These are phyloP conservation scores for Notodonta ziczac DNA, from an alignment of 2,888 invertebrate species.

Conservation along the genomic window DNA sequence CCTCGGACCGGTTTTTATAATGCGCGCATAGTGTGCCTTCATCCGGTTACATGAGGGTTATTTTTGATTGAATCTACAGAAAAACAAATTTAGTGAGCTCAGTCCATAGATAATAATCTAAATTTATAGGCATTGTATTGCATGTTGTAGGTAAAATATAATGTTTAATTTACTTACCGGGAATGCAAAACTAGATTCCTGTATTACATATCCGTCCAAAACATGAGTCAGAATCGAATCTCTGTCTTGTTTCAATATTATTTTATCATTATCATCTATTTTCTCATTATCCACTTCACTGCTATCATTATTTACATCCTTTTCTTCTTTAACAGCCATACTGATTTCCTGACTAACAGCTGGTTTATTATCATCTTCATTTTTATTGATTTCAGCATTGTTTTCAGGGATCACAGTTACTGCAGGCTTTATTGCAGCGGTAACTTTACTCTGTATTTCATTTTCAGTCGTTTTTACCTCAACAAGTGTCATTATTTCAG, in stretches of 20 bases:
- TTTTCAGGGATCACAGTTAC: conserved; percentile 8
- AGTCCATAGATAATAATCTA: too few species aligned
- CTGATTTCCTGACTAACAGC: conserved; percentile 11
- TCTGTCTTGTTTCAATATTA: conserved; percentile 39
- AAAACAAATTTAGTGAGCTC: too few species aligned
- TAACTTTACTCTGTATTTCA: conserved; percentile 18
- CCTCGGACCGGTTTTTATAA: too few species aligned
- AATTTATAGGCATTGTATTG: too few species aligned
- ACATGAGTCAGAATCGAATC: conserved; percentile 67
- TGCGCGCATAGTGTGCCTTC: too few species aligned
- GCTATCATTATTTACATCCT: conserved; percentile 13
- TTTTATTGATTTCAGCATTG: conserved; percentile 15
- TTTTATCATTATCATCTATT: conserved; percentile 12
- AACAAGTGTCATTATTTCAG: conserved; percentile 6
- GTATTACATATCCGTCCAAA: conserved; percentile 75
- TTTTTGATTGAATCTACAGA: too few species aligned
- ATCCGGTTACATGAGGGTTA: too few species aligned
- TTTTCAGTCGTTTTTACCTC: conserved; percentile 19
- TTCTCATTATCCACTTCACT: conserved; percentile 22
- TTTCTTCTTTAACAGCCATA: conserved; percentile 10
- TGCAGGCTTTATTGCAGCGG: conserved; percentile 15
- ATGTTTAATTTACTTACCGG: conserved; percentile 60
- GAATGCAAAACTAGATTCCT: conserved; percentile 77
- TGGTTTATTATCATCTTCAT: conserved; percentile 12
- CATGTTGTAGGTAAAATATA: too few species aligned